Conservation (phyloP, 2,113 vertebrate species). For the Gasterosteus nipponicus region DNA sequence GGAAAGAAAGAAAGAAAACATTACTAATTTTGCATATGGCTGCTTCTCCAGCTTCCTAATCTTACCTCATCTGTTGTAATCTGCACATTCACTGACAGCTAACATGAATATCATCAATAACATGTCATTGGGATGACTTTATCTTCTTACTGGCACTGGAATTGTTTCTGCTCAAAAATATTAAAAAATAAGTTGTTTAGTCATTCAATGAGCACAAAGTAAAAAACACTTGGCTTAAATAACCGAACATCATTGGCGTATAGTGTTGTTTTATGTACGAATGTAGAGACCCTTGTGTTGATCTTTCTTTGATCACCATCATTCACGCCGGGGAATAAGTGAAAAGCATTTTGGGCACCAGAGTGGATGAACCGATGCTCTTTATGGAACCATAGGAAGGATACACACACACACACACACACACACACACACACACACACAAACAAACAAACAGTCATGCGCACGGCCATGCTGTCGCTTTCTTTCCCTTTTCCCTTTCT, state of each 20-base stretch:
- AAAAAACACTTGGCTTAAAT: constrained; percentile 19
- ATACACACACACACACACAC: constrained; percentile 29
- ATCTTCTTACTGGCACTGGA: not conserved
- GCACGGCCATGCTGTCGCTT: constrained; percentile 18
- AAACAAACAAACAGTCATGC: not conserved
- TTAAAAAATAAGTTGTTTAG: constrained; percentile 20
- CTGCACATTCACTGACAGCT: not conserved
- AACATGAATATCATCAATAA: not conserved
- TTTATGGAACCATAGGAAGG: constrained; percentile 55
- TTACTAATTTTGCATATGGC: too few relatives aligned
- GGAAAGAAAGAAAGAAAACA: too few relatives aligned
- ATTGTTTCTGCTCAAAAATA: not conserved
- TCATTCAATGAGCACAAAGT: constrained; percentile 29
- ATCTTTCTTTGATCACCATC: constrained; percentile 61
- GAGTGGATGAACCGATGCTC: constrained; percentile 61
- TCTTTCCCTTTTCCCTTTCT: constrained; percentile 25
- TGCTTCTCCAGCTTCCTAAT: too few relatives aligned
- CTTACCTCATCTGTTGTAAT: not conserved
- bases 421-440: constrained; percentile 9
- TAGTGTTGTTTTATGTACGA: constrained; percentile 9
- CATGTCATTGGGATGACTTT: not conserved
- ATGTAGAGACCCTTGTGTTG: constrained; percentile 42
- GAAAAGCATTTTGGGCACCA: constrained; percentile 50
- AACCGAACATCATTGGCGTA: constrained; percentile 29
- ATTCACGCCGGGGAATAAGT: constrained; percentile 44